A percentile compares a stretch with the other conserved stretches of the same genome.
Conservation (phyloP, 2,113 vertebrate genomes). For the Jacana jacana region DNA sequence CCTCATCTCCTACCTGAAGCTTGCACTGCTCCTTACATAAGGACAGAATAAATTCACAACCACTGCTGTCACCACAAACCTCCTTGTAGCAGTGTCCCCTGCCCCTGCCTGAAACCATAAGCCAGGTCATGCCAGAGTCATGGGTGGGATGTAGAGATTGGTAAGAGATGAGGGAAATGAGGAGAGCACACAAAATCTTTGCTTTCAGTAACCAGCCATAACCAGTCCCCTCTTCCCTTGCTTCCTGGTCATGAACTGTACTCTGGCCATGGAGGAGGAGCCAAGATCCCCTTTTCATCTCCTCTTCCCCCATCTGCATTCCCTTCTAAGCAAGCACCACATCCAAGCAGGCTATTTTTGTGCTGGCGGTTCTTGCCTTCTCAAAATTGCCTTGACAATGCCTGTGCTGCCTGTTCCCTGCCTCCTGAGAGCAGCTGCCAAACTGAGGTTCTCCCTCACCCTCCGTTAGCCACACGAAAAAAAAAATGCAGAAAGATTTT, state of each 20-base stretch:
- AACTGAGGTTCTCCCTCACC: neutral
- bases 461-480: neutral
- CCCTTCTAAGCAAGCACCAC: neutral
- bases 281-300: neutral
- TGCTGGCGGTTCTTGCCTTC: neutral
- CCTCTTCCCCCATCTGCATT: neutral
- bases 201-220: neutral
- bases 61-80: neutral
- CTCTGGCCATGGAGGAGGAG: neutral
- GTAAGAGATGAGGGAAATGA: neutral
- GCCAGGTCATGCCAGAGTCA: neutral
- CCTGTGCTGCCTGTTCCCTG: neutral
- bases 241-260: neutral
- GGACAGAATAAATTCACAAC: neutral
- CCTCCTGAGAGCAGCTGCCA: slow-evolving; percentile 22
- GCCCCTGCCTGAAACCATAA: neutral
- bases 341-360: neutral
- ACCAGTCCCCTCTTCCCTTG: neutral
- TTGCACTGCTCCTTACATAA: neutral
- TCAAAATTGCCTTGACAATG: slow-evolving; percentile 1
- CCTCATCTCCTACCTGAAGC: neutral
- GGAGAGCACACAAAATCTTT: neutral
- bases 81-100: neutral
- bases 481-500: neutral
- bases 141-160: neutral